phyloP scores from a whole-genome alignment of 2,113 vertebrate species.

The Microcebus griseorufus region DNA sequence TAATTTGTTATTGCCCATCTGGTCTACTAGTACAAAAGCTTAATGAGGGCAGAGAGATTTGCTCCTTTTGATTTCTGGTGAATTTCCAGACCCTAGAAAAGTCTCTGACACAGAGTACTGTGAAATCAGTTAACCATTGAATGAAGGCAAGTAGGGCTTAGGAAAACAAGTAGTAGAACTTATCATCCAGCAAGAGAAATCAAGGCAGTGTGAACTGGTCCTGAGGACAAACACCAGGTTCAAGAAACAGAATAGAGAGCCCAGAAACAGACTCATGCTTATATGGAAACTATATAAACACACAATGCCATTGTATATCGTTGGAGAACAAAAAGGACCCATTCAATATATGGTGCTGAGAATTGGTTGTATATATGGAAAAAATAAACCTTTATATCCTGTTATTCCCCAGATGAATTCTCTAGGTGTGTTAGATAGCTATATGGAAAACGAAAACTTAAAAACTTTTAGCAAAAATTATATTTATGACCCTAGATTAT shows the following conservation, averaged over 20 bases:
- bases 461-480: slow-evolving; percentile 23
- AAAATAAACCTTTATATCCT: not conserved
- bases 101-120: not conserved
- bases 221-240: not conserved
- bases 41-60: not conserved
- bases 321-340: not conserved
- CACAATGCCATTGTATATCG: not conserved
- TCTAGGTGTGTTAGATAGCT: not conserved
- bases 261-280: not conserved
- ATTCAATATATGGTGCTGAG: not conserved
- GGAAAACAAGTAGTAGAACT: not conserved
- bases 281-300: not conserved
- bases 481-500: not conserved
- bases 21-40: not conserved
- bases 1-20: not conserved
- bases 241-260: not conserved
- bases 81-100: not conserved
- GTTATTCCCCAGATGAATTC: not conserved
- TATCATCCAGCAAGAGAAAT: not conserved
- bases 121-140: not conserved
- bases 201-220: not conserved
- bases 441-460: not conserved
- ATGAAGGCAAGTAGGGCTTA: not conserved
- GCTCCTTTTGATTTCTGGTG: not conserved
- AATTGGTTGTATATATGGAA: not conserved